Base-by-base conservation (phyloP, 2,888 invertebrate species). In the Cerceris ruficornis region DNA sequence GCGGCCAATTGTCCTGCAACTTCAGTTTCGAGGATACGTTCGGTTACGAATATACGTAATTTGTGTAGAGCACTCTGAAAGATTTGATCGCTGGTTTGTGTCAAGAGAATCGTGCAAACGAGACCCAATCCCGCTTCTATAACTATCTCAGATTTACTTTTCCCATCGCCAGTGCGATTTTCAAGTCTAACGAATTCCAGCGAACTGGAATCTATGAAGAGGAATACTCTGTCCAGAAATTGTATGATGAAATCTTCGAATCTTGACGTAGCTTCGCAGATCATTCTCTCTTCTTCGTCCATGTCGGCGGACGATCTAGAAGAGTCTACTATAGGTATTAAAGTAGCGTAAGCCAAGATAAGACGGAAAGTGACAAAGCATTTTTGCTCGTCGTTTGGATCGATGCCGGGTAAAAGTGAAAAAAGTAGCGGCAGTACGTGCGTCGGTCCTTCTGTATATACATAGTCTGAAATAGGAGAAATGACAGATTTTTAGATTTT, bases 161-260 rank as follows among this genome's bases (percentile, higher is more conserved):
- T 95, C 49, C 94, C 93, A 52, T 94, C 92, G 1, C 86, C 86
- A 49, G 88, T 71, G 0, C 54, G 50, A 15, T 80, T 89, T 42
- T 96, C 96, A 85, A 95, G 92, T 52, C 96, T 93, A 0, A 95
- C 95, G 72, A 95, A 94, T 86, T 96, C 96, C 74, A 95, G 92
- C 0, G 95, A 94, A 85, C 95, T 95, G 1, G 95, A 95, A 84
- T 96, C 96, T 52, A 96, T 95, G 77, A 96, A 94, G 0, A 93
- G 91, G 88, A 96, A 96, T 76, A 96, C 93, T 88, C 96, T 95
- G 88, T 98, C 98, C 84, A 98, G 93, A 88, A 97, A 96, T 88
- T 97, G 96, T 2, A 97, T 92, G 1, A 98, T 95, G 89, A 98
- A 98, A 90, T 98, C 97, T 92, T 98, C 98, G 86, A 98, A 95